phyloP scores from a whole-genome alignment of 2,113 vertebrate species.

The Ceyx margarethae region DNA sequence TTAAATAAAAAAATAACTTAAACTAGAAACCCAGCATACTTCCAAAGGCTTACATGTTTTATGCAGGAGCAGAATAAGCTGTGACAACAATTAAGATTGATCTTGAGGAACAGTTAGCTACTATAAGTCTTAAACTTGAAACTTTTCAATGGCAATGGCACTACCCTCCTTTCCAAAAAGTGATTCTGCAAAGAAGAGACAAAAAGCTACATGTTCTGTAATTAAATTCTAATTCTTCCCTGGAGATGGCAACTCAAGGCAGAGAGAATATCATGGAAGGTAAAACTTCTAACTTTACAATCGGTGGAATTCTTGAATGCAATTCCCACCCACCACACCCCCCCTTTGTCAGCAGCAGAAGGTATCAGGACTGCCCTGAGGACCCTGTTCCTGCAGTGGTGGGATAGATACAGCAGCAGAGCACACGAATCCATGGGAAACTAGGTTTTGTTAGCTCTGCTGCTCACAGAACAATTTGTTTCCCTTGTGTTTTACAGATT shows the following conservation, averaged over 20 bases:
- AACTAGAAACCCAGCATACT: neutral
- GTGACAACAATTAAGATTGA: neutral
- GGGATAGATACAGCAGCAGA: neutral
- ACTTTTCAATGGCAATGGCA: neutral
- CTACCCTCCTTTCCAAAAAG: neutral
- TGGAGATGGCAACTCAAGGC: neutral
- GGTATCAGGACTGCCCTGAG: neutral
- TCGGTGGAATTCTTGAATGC: neutral
- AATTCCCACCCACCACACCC: neutral
- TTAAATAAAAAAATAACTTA: too few relatives aligned
- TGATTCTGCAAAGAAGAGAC: neutral
- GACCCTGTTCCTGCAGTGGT: neutral
- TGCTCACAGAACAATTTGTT: constrained; percentile 16
- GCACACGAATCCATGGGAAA: neutral
- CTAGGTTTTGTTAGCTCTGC: neutral
- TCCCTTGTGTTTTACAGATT: constrained; percentile 31
- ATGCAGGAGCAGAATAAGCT: neutral
- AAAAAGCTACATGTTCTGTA: neutral
- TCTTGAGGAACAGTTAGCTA: neutral
- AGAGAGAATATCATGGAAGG: neutral
- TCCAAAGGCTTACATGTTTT: neutral
- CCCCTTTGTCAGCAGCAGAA: neutral
- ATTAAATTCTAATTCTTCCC: neutral
- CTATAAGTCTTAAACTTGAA: neutral
- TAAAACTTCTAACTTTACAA: neutral